phyloP scores from a whole-genome alignment of 2,113 vertebrate species.

The Pseudorhombus dupliciocellatus region DNA sequence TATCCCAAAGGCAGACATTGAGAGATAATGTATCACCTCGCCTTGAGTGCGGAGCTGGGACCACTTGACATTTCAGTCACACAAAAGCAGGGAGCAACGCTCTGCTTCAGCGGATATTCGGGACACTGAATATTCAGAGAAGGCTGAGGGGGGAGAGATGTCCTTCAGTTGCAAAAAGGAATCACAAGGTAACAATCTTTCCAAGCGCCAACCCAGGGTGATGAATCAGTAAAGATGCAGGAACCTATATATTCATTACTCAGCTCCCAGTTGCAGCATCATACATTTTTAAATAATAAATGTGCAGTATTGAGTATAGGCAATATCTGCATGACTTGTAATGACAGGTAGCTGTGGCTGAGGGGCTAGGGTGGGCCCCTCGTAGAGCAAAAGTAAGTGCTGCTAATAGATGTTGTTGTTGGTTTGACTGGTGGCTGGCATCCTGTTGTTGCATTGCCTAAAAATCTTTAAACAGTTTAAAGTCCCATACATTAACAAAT shows the following conservation, averaged over 20 bases:
- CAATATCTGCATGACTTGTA: background rate
- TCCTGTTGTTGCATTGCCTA: no score
- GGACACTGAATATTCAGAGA: slow-evolving; percentile 62
- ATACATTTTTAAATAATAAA: background rate
- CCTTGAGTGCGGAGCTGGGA: slow-evolving; percentile 41
- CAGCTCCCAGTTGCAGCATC: background rate
- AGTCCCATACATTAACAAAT: no score
- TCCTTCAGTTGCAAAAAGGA: slow-evolving; percentile 36
- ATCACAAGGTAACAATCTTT: slow-evolving; percentile 39
- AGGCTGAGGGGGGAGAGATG: slow-evolving; percentile 27
- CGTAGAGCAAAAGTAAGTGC: no score
- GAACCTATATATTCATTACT: slow-evolving; percentile 42
- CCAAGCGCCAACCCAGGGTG: slow-evolving; percentile 9
- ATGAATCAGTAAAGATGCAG: slow-evolving; percentile 20
- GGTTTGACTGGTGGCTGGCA: no score
- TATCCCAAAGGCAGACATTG: slow-evolving; percentile 57
- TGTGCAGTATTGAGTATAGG: background rate
- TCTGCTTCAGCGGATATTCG: slow-evolving; percentile 58
- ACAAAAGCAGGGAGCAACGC: slow-evolving; percentile 53
- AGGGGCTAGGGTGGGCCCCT: no score
- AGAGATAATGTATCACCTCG: slow-evolving; percentile 62
- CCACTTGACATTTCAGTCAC: slow-evolving; percentile 69
- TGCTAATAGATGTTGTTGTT: no score
- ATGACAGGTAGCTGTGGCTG: no score
- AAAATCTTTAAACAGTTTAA: no score